phyloP scores from a whole-genome alignment of 2,888 invertebrate genomes.

The Stomorhina lunata region DNA sequence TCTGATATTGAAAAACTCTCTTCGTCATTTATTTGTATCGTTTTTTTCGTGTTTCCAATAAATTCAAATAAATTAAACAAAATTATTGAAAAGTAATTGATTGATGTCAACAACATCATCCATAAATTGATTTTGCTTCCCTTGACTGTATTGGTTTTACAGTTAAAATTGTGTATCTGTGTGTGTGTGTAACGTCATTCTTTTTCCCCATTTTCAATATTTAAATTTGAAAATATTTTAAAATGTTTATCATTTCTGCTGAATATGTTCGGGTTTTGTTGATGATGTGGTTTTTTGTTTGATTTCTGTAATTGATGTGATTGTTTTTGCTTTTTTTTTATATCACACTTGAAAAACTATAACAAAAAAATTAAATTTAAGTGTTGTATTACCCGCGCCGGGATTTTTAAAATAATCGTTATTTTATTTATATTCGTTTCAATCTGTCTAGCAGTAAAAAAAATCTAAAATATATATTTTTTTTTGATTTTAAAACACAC shows the following conservation, averaged over 20 bases:
- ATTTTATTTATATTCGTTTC: neutral
- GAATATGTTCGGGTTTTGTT: neutral
- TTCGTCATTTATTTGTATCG: neutral
- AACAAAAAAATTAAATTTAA: neutral
- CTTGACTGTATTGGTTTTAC: neutral
- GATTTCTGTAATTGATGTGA: constrained; percentile 19
- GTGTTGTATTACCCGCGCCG: neutral
- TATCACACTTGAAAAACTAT: neutral
- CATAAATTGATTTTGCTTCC: neutral
- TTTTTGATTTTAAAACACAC: constrained; percentile 2
- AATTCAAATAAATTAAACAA: constrained; percentile 41
- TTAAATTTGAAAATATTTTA: no score
- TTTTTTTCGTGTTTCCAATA: constrained; percentile 13
- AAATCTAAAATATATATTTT: neutral
- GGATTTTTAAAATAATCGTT: neutral
- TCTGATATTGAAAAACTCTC: neutral
- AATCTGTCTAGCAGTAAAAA: neutral
- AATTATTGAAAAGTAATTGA: constrained; percentile 51
- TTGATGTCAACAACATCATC: constrained; percentile 49
- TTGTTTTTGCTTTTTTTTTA: constrained; percentile 7
- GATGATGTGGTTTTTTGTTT: constrained; percentile 10
- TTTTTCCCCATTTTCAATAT: no score
- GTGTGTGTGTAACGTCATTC: neutral
- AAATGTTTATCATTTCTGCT: neutral
- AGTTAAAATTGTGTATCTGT: neutral